Evolutionary conservation across 2,113 vertebrate species (phyloP).

Genomic region (Larimichthys crocea): DNA sequence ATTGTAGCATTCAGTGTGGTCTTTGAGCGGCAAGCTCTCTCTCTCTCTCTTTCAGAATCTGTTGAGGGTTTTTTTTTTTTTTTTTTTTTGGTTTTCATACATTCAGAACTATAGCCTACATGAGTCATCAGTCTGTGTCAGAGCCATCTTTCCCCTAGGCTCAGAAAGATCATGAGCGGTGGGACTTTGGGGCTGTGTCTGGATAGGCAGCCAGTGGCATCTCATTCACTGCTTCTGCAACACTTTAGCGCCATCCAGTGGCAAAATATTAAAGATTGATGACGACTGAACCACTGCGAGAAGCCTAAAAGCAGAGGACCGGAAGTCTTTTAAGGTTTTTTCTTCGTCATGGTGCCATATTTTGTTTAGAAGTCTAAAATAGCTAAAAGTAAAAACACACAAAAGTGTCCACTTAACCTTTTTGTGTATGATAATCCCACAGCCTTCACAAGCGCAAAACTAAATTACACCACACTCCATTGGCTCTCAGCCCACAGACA

Average conservation of each 20-base stretch:
- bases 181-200: constrained; percentile 65
- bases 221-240: constrained; percentile 7
- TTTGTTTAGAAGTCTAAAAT: not conserved
- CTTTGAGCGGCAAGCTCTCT: not conserved
- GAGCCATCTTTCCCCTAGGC: constrained; percentile 55
- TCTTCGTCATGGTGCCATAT: not conserved
- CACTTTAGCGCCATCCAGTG: constrained; percentile 69
- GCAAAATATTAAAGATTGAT: not conserved
- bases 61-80: constrained; percentile 1
- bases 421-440: not conserved
- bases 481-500: constrained; percentile 28
- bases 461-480: not conserved
- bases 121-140: constrained; percentile 75
- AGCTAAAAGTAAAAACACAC: not conserved
- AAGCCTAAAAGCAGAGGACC: no score
- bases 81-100: constrained; percentile 32
- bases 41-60: not conserved
- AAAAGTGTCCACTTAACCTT: not conserved
- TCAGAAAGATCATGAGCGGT: constrained; percentile 74
- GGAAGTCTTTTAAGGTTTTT: not conserved
- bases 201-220: constrained; percentile 25
- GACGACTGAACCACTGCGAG: not conserved
- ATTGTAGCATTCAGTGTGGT: not conserved
- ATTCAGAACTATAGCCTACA: constrained; percentile 38
- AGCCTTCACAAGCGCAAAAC: not conserved